Percentiles rank a stretch among this genome's conserved stretches.
phyloP scores from a whole-genome alignment of 2,113 vertebrate species.

The Microtus montanus region DNA sequence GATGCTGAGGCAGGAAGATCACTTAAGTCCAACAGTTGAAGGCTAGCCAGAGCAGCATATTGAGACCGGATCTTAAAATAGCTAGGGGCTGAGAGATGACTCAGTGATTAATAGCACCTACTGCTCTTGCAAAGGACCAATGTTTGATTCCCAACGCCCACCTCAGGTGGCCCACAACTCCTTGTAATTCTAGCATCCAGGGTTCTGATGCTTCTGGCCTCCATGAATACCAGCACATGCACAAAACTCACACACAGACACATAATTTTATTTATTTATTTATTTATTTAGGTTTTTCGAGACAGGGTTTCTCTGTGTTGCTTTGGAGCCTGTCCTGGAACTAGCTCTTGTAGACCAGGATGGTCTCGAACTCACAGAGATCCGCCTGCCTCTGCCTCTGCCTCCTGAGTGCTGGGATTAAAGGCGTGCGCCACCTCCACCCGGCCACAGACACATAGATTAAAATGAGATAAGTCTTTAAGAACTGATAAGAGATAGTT shows the following conservation, averaged over 20 bases:
- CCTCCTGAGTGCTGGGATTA: too few relatives aligned
- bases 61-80: not conserved
- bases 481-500: not conserved
- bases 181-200: not conserved
- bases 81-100: not conserved
- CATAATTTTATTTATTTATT: not conserved
- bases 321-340: too few relatives aligned
- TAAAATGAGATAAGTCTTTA: not conserved
- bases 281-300: accelerated
- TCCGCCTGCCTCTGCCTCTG: too few relatives aligned
- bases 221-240: not conserved
- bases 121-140: not conserved
- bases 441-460: not conserved
- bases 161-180: not conserved
- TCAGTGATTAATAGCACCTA: too few relatives aligned
- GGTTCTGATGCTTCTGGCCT: not conserved
- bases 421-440: too few relatives aligned
- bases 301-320: too few relatives aligned
- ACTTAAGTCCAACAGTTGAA: not conserved
- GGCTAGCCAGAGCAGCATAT: not conserved
- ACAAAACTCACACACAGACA: not conserved
- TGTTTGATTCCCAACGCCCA: not conserved
- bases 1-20: not conserved
- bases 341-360: too few relatives aligned
- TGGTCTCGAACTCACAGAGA: too few relatives aligned